These are phyloP conservation scores for Aulostomus chinensis DNA, from an alignment of 2,797 vertebrate species.

Conservation along the genomic window DNA sequence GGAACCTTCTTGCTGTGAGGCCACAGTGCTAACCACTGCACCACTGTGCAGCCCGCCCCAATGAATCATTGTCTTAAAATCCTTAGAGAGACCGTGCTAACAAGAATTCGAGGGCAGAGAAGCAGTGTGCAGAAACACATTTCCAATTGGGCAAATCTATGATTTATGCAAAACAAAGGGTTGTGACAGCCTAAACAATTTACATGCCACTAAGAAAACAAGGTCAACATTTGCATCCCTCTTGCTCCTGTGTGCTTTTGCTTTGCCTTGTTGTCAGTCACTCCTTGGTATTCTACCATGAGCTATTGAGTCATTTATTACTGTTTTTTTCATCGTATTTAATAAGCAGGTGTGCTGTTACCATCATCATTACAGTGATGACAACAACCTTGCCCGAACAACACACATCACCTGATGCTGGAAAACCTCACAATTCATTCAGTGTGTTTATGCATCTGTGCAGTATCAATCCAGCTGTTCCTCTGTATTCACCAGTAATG, in stretches of 20 bases:
- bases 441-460: conserved; percentile 23
- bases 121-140: background rate
- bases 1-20: too few relatives aligned
- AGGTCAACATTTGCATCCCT: conserved; percentile 66
- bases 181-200: conserved; percentile 45
- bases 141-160: conserved; percentile 13
- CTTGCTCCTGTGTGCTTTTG: background rate
- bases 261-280: background rate
- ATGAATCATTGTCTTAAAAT: too few relatives aligned
- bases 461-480: conserved; percentile 58
- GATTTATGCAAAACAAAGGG: conserved; percentile 46
- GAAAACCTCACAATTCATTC: conserved; percentile 7
- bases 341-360: conserved; percentile 34
- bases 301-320: too few relatives aligned
- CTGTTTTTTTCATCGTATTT: conserved; percentile 11
- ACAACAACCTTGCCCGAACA: conserved; percentile 17
- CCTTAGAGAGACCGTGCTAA: background rate
- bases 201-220: conserved; percentile 60
- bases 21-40: too few relatives aligned
- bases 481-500: conserved; percentile 34
- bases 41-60: too few relatives aligned
- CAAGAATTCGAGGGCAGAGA: background rate
- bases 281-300: background rate
- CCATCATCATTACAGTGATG: conserved; percentile 2
- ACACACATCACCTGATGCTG: conserved; percentile 3